Percentiles rank a stretch among this genome's conserved stretches.
These are phyloP conservation scores for Acanthosoma haemorrhoidale DNA, from an alignment of 2,888 invertebrate genomes.

Conservation along the genomic window DNA sequence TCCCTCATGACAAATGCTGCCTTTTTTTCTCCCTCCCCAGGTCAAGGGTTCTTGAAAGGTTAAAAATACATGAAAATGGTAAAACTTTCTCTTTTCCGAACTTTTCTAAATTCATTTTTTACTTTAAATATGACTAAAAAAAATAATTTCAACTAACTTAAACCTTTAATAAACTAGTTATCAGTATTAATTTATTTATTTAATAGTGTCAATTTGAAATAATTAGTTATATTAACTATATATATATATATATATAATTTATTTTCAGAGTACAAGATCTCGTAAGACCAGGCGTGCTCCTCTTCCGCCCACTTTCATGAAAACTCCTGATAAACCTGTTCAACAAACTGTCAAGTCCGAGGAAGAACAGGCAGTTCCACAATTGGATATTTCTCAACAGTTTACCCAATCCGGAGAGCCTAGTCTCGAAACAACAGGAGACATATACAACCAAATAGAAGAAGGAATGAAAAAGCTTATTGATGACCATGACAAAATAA, in stretches of 20 bases:
- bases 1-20: too few relatives aligned
- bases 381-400: neutral
- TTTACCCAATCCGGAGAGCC: neutral
- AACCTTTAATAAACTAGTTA: too few relatives aligned
- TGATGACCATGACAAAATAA: neutral
- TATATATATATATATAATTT: neutral
- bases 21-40: too few relatives aligned
- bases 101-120: too few relatives aligned
- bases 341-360: neutral
- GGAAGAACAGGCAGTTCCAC: neutral
- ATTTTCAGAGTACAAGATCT: conserved; percentile 38
- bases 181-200: too few relatives aligned
- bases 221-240: too few relatives aligned
- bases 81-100: too few relatives aligned
- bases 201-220: too few relatives aligned
- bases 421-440: neutral
- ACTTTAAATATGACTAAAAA: too few relatives aligned
- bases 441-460: neutral
- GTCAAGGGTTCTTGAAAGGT: too few relatives aligned
- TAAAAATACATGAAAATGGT: too few relatives aligned
- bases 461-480: conserved; percentile 17
- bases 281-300: conserved; percentile 45
- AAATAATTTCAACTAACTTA: too few relatives aligned
- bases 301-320: conserved; percentile 44
- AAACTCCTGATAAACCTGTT: neutral